phyloP scores from a whole-genome alignment of 2,888 invertebrate species.

The Chrysotoxum bicinctum region DNA sequence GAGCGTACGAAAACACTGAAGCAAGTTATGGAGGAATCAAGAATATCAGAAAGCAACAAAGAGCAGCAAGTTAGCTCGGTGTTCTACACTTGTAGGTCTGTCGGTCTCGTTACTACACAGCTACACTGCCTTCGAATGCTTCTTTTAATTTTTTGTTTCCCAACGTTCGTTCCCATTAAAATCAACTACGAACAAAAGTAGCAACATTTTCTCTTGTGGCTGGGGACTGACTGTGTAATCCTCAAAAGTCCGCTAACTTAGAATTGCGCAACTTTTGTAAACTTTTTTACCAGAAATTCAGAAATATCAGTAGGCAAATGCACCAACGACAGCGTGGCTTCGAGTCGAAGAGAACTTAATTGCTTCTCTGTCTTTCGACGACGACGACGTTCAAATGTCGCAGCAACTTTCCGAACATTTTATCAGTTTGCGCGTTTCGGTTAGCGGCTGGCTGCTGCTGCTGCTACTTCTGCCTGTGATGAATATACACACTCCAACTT shows the following conservation, averaged over 20 bases:
- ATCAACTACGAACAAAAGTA: background rate
- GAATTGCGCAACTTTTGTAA: constrained; percentile 71
- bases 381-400: background rate
- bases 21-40: too few species aligned
- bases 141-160: background rate
- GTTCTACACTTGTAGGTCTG: too few species aligned
- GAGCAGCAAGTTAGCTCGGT: background rate
- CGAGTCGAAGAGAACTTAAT: constrained; percentile 3
- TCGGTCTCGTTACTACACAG: too few species aligned
- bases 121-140: too few species aligned
- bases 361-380: background rate
- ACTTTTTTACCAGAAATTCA: constrained; percentile 55
- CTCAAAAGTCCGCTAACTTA: constrained; percentile 47
- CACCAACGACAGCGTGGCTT: too few species aligned
- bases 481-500: background rate
- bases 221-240: background rate
- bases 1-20: background rate
- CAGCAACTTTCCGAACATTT: constrained; percentile 48
- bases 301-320: constrained; percentile 34
- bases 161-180: background rate
- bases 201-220: constrained; percentile 59
- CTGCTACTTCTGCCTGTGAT: background rate
- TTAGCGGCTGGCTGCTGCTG: background rate
- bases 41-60: background rate
- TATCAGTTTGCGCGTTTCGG: background rate